phyloP scores from a whole-genome alignment of 2,888 invertebrate species.

The Magallana nippona region DNA sequence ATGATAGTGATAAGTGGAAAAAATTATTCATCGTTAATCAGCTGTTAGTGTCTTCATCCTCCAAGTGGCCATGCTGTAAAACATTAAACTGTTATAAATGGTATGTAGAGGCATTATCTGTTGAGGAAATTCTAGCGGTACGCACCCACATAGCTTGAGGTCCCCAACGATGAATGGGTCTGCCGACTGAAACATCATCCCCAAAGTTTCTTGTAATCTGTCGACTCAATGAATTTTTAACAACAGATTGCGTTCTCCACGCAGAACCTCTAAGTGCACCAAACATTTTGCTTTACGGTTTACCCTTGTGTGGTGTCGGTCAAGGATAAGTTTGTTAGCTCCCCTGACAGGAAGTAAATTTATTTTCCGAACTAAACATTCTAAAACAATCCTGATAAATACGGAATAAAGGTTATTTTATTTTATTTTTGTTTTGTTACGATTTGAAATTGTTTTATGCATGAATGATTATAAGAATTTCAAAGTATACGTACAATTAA shows the following conservation, averaged over 20 bases:
- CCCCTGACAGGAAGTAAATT: background rate
- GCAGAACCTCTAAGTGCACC: background rate
- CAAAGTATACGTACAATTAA: too few relatives aligned
- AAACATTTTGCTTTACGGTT: slow-evolving; percentile 9
- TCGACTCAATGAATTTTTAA: slow-evolving; percentile 1
- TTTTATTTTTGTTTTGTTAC: too few relatives aligned
- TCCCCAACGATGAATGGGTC: background rate
- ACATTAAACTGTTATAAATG: too few relatives aligned
- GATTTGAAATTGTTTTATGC: too few relatives aligned
- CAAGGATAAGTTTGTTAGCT: background rate
- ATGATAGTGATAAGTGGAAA: too few relatives aligned
- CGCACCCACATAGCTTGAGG: slow-evolving; percentile 3
- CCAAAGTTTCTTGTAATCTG: slow-evolving; percentile 13
- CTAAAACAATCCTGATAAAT: too few relatives aligned
- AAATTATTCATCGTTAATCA: too few relatives aligned
- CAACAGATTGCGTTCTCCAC: background rate
- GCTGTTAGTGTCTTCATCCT: too few relatives aligned
- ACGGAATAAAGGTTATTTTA: too few relatives aligned
- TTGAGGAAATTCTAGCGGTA: slow-evolving; percentile 8
- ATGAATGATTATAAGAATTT: too few relatives aligned
- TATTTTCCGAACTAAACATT: too few relatives aligned
- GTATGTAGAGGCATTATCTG: background rate
- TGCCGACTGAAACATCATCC: background rate
- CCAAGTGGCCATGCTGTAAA: too few relatives aligned
- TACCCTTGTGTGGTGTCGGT: background rate